These are phyloP conservation scores for Drosophila serrata DNA, from an alignment of 1,140 invertebrate genomes.

Conservation along the genomic window DNA sequence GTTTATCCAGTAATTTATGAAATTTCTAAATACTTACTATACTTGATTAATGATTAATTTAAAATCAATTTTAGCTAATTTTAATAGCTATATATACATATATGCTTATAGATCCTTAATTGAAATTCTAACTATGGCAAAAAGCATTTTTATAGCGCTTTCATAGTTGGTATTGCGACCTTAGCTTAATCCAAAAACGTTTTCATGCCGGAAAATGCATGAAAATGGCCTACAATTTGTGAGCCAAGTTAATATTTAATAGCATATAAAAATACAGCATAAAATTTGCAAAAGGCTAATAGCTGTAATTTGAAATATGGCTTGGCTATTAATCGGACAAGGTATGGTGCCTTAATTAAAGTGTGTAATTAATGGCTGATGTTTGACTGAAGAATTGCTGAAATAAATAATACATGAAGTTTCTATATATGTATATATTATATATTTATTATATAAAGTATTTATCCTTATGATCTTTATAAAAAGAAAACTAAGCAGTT, in stretches of 20 bases:
- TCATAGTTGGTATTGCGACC: background rate
- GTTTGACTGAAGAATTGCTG: background rate
- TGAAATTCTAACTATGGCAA: background rate
- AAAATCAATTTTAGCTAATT: background rate
- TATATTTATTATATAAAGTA: background rate
- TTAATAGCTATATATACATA: background rate
- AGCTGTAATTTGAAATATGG: background rate
- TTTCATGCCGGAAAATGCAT: background rate
- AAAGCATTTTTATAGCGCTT: background rate
- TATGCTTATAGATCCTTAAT: background rate
- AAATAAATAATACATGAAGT: background rate
- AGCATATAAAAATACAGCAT: constrained; percentile 3
- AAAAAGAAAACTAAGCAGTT: too few relatives aligned
- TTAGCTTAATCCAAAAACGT: background rate
- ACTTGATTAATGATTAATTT: too few relatives aligned
- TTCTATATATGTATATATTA: background rate
- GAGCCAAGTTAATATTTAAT: constrained; percentile 1
- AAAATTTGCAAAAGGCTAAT: constrained; percentile 8
- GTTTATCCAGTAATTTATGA: background rate
- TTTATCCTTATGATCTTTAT: too few relatives aligned
- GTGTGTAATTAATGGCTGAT: background rate
- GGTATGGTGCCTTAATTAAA: background rate
- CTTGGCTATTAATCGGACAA: background rate
- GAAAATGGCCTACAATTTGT: constrained; percentile 2
- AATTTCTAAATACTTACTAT: too few relatives aligned